Percentiles rank a stretch among this genome's conserved stretches.
Evolutionary conservation across 2,797 vertebrate genomes (phyloP).

Genomic region (Pristis pectinata): DNA sequence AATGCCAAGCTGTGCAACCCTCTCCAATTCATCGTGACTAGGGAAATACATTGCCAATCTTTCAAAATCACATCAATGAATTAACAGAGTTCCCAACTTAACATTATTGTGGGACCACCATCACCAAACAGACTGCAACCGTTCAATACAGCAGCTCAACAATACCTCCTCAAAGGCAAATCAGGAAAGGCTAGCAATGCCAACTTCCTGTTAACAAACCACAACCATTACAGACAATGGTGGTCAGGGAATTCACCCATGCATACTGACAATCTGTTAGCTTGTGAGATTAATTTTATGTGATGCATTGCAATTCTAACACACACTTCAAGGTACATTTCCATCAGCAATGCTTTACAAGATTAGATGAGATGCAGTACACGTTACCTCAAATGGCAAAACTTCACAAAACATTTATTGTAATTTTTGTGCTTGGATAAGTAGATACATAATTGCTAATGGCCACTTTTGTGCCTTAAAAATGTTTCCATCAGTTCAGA

Average conservation of each 20-base stretch:
- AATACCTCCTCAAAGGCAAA: no score
- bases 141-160: no score
- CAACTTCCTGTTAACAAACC: not conserved
- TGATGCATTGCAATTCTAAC: conserved; percentile 50
- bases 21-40: no score
- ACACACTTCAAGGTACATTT: conserved; percentile 41
- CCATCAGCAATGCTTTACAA: not conserved
- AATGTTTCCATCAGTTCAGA: not conserved
- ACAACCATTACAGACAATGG: conserved; percentile 43
- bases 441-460: not conserved
- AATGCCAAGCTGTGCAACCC: no score
- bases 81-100: no score
- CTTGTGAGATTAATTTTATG: conserved; percentile 48
- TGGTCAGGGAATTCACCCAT: conserved; percentile 51
- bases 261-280: conserved; percentile 57
- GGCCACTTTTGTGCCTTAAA: not conserved
- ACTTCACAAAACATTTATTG: no score
- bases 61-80: no score
- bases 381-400: not conserved
- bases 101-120: not conserved
- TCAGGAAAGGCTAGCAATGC: no score
- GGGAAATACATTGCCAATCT: no score
- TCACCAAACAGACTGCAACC: conserved; percentile 26
- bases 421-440: not conserved
- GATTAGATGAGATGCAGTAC: not conserved